Conservation (phyloP, 2,113 vertebrate genomes). For the Solea senegalensis region DNA sequence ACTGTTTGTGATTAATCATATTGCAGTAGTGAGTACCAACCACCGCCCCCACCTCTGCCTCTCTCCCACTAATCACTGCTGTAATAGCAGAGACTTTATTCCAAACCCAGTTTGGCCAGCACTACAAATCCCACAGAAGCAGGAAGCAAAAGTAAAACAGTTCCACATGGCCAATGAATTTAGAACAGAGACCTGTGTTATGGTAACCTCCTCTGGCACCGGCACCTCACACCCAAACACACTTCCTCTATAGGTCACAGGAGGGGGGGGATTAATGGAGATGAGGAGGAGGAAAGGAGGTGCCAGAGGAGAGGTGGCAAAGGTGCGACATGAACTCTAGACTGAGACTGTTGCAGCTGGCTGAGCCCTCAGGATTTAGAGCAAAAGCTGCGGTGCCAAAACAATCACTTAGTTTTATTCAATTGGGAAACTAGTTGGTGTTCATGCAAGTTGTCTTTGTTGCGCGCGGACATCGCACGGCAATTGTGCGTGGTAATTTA, state of each 20-base stretch:
- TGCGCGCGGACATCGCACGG: slow-evolving; percentile 34
- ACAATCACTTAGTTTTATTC: slow-evolving; percentile 16
- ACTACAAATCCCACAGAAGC: slow-evolving; percentile 67
- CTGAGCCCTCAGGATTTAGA: slow-evolving; percentile 19
- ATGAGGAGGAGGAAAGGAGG: slow-evolving; percentile 18
- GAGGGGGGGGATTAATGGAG: slow-evolving; percentile 27
- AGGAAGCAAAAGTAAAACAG: slow-evolving; percentile 76
- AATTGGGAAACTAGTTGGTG: slow-evolving; percentile 28
- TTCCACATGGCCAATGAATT: slow-evolving; percentile 79
- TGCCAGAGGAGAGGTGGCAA: slow-evolving; percentile 30
- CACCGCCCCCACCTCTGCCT: slow-evolving; percentile 29
- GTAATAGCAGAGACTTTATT: slow-evolving; percentile 56
- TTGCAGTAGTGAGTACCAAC: slow-evolving; percentile 42
- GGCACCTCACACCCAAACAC: slow-evolving; percentile 68
- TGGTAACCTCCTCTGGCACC: slow-evolving; percentile 70
- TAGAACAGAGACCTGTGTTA: slow-evolving; percentile 70
- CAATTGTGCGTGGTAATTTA: slow-evolving; percentile 32
- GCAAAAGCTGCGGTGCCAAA: not conserved
- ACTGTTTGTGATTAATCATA: slow-evolving; percentile 39
- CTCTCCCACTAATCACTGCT: slow-evolving; percentile 50
- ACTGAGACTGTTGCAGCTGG: slow-evolving; percentile 21
- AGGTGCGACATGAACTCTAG: slow-evolving; percentile 27
- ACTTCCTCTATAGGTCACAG: slow-evolving; percentile 52
- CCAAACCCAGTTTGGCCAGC: slow-evolving; percentile 52
- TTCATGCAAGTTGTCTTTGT: slow-evolving; percentile 32